These are phyloP conservation scores for Thunnus maccoyii DNA, from an alignment of 2,113 vertebrate species.

Conservation along the genomic window DNA sequence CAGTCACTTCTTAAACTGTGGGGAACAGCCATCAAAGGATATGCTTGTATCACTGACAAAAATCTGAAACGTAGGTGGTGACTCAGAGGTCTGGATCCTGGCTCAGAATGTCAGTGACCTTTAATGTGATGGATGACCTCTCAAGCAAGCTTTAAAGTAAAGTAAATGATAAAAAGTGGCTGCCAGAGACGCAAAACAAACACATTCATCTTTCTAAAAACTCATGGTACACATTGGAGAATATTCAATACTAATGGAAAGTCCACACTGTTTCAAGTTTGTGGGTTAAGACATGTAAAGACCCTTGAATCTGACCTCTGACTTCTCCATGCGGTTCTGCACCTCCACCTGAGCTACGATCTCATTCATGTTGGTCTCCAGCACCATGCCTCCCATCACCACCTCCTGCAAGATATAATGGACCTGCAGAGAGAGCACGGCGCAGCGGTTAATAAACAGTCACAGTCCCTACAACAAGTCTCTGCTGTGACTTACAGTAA, in stretches of 20 bases:
- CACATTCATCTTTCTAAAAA: neutral
- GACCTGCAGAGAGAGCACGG: conserved; percentile 70
- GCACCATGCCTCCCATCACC: conserved; percentile 96
- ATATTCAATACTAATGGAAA: neutral
- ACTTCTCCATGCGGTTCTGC: conserved; percentile 95
- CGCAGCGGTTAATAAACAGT: conserved; percentile 5
- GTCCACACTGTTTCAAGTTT: neutral
- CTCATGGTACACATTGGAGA: neutral
- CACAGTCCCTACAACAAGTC: no score
- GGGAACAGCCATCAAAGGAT: neutral
- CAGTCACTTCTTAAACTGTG: neutral
- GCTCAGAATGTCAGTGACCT: neutral
- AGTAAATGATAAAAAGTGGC: no score
- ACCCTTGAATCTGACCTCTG: conserved; percentile 86
- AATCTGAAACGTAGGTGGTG: neutral
- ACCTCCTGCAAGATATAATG: conserved; percentile 93
- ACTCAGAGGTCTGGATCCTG: neutral
- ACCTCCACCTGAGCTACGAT: conserved; percentile 93
- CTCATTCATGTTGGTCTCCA: conserved; percentile 98
- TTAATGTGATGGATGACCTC: neutral
- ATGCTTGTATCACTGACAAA: neutral
- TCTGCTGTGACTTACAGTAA: neutral
- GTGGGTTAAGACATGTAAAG: neutral
- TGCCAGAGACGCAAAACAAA: neutral
- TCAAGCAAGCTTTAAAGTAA: neutral